These are phyloP conservation scores for Mesodorylaimus sp. DNA, from an alignment of 2,888 invertebrate species.

Conservation along the genomic window DNA sequence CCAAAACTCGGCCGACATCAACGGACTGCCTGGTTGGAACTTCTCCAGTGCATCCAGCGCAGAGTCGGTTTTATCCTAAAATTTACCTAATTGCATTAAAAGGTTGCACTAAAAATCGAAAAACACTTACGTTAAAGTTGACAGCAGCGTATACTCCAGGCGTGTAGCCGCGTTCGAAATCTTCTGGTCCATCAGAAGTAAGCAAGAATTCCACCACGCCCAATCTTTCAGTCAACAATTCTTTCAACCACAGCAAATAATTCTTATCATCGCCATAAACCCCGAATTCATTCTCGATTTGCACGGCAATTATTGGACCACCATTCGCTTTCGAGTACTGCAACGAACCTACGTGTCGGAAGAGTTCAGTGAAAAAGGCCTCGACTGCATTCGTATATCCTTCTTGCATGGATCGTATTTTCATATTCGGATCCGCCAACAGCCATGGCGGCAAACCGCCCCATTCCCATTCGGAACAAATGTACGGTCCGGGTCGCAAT, in stretches of 20 bases:
- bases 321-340: slow-evolving; percentile 23
- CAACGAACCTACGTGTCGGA: slow-evolving; percentile 24
- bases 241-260: too few species aligned
- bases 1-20: slow-evolving; percentile 59
- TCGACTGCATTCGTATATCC: slow-evolving; percentile 27
- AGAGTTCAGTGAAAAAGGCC: slow-evolving; percentile 23
- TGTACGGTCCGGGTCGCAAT: slow-evolving; percentile 12
- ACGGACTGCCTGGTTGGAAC: slow-evolving; percentile 46
- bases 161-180: slow-evolving; percentile 47
- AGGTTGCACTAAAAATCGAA: too few species aligned
- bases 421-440: slow-evolving; percentile 33
- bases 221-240: too few species aligned
- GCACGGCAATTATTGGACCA: slow-evolving; percentile 22
- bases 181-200: too few species aligned
- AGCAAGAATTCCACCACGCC: too few species aligned
- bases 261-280: slow-evolving; percentile 42
- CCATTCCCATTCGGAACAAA: slow-evolving; percentile 12
- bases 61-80: too few species aligned
- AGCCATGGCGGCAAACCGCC: slow-evolving; percentile 63
- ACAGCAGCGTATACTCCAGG: slow-evolving; percentile 50
- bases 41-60: slow-evolving; percentile 32
- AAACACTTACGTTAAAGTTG: too few species aligned
- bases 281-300: slow-evolving; percentile 80
- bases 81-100: too few species aligned
- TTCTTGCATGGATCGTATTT: slow-evolving; percentile 27